A percentile compares a stretch with the other conserved stretches of the same genome.
Evolutionary conservation across 2,888 invertebrate genomes (phyloP).

Genomic region (Tubulanus polymorphus): DNA sequence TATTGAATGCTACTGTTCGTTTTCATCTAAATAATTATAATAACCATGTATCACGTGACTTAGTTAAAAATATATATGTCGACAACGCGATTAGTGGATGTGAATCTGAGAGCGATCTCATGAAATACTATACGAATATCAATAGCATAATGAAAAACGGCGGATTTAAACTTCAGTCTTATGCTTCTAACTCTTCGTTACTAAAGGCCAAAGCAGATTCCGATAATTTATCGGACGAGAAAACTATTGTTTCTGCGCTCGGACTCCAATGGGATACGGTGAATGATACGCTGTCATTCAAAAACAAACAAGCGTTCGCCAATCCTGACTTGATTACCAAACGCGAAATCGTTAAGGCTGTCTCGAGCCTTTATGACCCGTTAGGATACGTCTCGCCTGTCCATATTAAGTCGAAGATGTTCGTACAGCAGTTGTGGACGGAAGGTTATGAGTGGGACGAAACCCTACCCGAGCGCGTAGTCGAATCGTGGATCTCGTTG

Average conservation of each 20-base stretch:
- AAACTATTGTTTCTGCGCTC: slow-evolving; percentile 3
- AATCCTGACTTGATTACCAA: not conserved
- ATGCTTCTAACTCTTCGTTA: slow-evolving; percentile 4
- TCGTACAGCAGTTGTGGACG: not conserved
- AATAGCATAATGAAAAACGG: too few relatives aligned
- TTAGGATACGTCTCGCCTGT: not conserved
- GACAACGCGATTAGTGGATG: too few relatives aligned
- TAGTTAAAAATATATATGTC: too few relatives aligned
- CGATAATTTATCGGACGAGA: not conserved
- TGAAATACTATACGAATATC: too few relatives aligned
- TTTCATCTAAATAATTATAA: too few relatives aligned
- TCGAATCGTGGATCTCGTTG: not conserved
- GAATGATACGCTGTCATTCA: not conserved
- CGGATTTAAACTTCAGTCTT: too few relatives aligned
- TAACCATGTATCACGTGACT: too few relatives aligned
- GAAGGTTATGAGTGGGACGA: not conserved
- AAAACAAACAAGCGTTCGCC: not conserved
- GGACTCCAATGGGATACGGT: slow-evolving; percentile 11
- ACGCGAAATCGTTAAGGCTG: slow-evolving; percentile 1
- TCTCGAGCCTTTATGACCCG: not conserved
- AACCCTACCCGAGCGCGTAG: not conserved
- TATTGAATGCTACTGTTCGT: too few relatives aligned
- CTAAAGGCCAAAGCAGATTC: not conserved
- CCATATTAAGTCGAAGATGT: not conserved
- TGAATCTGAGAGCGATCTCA: too few relatives aligned